Base-by-base conservation (phyloP, 2,888 invertebrate genomes). In the Pegoplata infirma region DNA sequence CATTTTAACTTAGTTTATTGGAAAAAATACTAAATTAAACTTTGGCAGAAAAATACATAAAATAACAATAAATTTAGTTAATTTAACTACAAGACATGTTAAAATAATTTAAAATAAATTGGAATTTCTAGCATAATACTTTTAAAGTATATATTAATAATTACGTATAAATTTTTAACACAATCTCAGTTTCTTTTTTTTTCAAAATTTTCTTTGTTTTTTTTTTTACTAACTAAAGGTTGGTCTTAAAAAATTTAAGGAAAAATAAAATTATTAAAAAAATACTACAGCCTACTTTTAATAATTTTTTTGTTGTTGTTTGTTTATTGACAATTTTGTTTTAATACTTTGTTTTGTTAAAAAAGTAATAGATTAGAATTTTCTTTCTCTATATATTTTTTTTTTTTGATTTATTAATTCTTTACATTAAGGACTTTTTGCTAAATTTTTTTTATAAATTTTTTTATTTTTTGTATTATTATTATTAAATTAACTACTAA, bases 101-200 rank as follows among this genome's bases (percentile, higher is more conserved):
- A 82, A 81, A 80, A 68, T 61, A 71, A 58, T 47, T 67, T 51
- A 55, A 71, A 79, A 63, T 79, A 76, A 77, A 76, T 74, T 81
- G 83, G 83, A 82, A 82, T 82, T 82, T 61, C 83, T 83, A 82
- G 79, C 68, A 81, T 83, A 83, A 83, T 83, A 83, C 83, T 83
- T 81, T 76, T 80, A 75, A 79, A 79, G 75, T 72, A 74, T 67
- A n/a, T n/a, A 46, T 14, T 66, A 61, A n/a, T 61, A 28, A 46
- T 32, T 23, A 53, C 25, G 25, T 49, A 58, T 73, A 78, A 74
- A 74, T 61, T 69, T n/a, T n/a, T 73, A 46, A 59, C 59, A 66
- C 32, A 71, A 80, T 76, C 28, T 76, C 53, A 67, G 55, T 51
- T 68, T 56, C 53, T 46, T 61, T 66, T 71, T 46, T 78, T 51